Conservation (phyloP, 2,888 invertebrate genomes). For the Stenodera caucasica region DNA sequence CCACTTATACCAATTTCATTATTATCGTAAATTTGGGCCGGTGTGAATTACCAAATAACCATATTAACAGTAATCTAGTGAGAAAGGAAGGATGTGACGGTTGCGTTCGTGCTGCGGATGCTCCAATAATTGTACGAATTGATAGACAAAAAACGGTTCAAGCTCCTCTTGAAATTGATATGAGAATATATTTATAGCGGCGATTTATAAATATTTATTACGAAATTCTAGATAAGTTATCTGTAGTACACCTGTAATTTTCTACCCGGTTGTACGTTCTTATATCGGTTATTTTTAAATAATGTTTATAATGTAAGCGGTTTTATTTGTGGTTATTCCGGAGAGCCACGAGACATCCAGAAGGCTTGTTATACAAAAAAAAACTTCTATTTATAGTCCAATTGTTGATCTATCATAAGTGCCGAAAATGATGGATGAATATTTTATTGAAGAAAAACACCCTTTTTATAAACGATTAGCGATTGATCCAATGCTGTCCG, state of each 20-base stretch:
- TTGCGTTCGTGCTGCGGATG: no score
- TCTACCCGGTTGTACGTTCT: neutral
- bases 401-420: conserved; percentile 14
- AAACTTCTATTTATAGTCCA: neutral
- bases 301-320: neutral
- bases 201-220: neutral
- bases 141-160: neutral
- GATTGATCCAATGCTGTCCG: conserved; percentile 37
- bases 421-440: conserved; percentile 48
- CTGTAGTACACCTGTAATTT: neutral
- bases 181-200: neutral
- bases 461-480: conserved; percentile 41
- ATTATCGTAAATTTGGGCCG: no score
- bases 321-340: no score
- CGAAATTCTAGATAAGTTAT: neutral
- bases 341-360: no score
- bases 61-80: no score
- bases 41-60: no score
- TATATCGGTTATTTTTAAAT: neutral
- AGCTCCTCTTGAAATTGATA: neutral
- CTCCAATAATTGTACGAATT: neutral
- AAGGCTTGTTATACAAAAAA: neutral
- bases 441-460: conserved; percentile 43
- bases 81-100: no score
- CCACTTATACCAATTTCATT: neutral